Conservation (phyloP, 2,797 vertebrate genomes). For the Acanthurus tractus region DNA sequence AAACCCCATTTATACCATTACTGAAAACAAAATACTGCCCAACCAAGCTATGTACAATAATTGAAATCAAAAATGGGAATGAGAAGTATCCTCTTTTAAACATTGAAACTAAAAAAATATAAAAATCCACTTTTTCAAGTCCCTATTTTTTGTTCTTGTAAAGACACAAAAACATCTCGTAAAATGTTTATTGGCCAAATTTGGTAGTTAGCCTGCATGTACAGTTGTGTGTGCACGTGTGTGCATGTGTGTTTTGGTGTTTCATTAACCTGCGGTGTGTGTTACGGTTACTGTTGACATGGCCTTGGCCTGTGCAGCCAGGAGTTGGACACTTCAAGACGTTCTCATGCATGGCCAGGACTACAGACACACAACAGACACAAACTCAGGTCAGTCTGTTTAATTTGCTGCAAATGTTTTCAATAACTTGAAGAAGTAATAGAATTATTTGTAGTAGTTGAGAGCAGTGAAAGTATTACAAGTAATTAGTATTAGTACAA, state of each 20-base stretch:
- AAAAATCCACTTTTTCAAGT: too few species aligned
- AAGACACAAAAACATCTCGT: too few species aligned
- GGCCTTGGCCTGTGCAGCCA: constrained; percentile 98
- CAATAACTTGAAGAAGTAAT: constrained; percentile 10
- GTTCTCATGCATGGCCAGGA: constrained; percentile 99
- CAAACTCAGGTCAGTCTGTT: constrained; percentile 53
- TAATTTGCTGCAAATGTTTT: constrained; percentile 16
- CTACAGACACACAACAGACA: constrained; percentile 84
- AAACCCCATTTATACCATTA: neutral
- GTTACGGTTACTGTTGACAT: constrained; percentile 99
- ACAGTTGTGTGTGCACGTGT: neutral
- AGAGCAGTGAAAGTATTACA: neutral
- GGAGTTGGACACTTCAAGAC: constrained; percentile 98
- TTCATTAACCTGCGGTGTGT: constrained; percentile 94
- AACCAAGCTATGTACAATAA: neutral
- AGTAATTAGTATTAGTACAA: constrained; percentile 25
- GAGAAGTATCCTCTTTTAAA: too few species aligned
- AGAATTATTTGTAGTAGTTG: neutral
- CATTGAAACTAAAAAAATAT: too few species aligned
- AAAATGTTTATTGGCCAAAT: too few species aligned
- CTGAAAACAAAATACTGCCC: neutral
- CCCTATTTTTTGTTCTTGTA: too few species aligned
- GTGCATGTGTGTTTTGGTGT: constrained; percentile 23
- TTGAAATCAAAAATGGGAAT: too few species aligned
- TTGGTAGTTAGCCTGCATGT: too few species aligned